Percentiles rank a stretch among this genome's conserved stretches.
Conservation (phyloP, 2,888 invertebrate species). For the Noctua janthe region DNA sequence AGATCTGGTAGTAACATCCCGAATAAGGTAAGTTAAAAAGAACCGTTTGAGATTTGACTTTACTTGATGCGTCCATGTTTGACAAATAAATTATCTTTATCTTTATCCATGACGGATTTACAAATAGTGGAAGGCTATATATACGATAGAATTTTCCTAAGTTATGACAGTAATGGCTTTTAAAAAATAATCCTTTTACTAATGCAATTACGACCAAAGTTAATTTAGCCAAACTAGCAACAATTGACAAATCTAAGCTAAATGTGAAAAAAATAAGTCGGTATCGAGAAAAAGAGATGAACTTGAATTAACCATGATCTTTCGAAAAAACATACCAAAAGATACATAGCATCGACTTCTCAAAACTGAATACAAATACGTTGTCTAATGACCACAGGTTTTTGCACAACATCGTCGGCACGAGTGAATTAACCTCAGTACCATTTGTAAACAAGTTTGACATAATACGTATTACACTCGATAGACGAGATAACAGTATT, state of each 20-base stretch:
- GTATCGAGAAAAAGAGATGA: too few relatives aligned
- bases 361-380: conserved; percentile 36
- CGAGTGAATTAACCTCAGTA: conserved; percentile 41
- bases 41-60: not conserved
- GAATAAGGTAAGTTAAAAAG: not conserved
- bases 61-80: not conserved
- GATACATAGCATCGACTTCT: not conserved
- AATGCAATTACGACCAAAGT: too few relatives aligned
- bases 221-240: too few relatives aligned
- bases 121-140: not conserved
- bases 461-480: conserved; percentile 50
- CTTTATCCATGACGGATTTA: not conserved
- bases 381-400: conserved; percentile 43
- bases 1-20: not conserved
- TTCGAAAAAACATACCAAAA: not conserved
- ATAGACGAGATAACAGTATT: conserved; percentile 55
- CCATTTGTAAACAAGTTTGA: conserved; percentile 64
- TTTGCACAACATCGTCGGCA: conserved; percentile 38
- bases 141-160: not conserved
- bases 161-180: not conserved
- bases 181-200: not conserved
- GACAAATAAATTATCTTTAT: too few relatives aligned
- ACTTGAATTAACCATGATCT: not conserved
- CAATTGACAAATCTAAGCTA: not conserved
- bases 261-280: too few relatives aligned